phyloP scores from a whole-genome alignment of 64 coral and sea anemone genomes.

The Anthopleura sola region DNA sequence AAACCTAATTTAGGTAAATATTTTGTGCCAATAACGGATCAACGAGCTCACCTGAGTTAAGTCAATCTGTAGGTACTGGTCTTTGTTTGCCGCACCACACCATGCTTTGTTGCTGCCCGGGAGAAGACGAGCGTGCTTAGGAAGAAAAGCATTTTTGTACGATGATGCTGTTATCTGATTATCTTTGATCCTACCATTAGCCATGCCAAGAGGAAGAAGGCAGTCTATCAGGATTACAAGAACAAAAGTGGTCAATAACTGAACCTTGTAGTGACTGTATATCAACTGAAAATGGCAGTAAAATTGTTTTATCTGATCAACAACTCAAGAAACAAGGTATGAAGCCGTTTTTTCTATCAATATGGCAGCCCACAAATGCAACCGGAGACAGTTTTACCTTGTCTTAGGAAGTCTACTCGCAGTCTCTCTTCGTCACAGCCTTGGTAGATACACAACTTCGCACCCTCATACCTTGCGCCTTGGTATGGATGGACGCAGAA shows the following conservation, averaged over 20 bases:
- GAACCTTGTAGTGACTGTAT: too few species aligned
- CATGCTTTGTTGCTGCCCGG: constrained; percentile 8
- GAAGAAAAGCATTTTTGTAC: not conserved
- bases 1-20: too few species aligned
- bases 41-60: not conserved
- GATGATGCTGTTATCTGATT: constrained; percentile 30
- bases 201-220: constrained; percentile 23
- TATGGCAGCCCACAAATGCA: too few species aligned
- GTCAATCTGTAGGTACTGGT: constrained; percentile 42
- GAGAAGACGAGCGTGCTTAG: constrained; percentile 18
- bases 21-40: too few species aligned
- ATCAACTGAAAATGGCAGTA: too few species aligned
- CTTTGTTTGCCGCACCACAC: constrained; percentile 16
- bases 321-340: too few species aligned
- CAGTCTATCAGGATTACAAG: not conserved
- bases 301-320: too few species aligned
- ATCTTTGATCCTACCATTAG: constrained; percentile 12
- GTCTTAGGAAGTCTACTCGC: constrained; percentile 24
- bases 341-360: too few species aligned
- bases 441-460: constrained; percentile 5
- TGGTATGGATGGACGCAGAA: constrained; percentile 26
- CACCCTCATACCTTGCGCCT: not conserved
- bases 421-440: constrained; percentile 24
- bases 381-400: constrained; percentile 8
- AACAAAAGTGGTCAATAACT: too few species aligned